phyloP scores from a whole-genome alignment of 2,113 vertebrate species.

The Oreocharis arfaki region DNA sequence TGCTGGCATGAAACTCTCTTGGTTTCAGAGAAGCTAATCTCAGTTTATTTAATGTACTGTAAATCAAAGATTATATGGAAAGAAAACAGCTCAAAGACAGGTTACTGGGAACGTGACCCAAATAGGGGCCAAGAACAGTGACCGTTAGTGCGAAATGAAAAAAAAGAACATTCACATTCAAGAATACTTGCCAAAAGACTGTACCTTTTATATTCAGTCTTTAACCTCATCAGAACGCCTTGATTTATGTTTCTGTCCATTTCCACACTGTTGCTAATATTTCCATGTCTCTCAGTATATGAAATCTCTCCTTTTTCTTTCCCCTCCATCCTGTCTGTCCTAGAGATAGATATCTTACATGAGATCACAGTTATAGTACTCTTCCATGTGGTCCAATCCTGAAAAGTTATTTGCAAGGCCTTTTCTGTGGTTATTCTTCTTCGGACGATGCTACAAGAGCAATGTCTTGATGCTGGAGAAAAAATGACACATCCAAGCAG shows the following conservation, averaged over 20 bases:
- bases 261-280: not conserved
- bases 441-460: not conserved
- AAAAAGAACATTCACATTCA: not conserved
- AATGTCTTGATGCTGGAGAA: not conserved
- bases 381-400: not conserved
- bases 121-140: not conserved
- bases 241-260: slow-evolving; percentile 19
- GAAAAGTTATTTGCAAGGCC: not conserved
- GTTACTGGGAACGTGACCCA: not conserved
- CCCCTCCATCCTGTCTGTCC: not conserved
- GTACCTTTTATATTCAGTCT: not conserved
- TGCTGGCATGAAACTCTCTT: not conserved
- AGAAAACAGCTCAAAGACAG: not conserved
- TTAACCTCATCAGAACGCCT: not conserved
- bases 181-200: slow-evolving; percentile 6
- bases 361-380: not conserved
- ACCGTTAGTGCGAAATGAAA: not conserved
- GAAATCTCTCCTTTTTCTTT: not conserved
- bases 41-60: not conserved
- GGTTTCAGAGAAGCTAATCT: slow-evolving; percentile 15
- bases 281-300: not conserved
- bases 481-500: not conserved
- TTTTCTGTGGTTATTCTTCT: not conserved
- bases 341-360: not conserved
- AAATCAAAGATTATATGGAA: slow-evolving; percentile 19